Evolutionary conservation across 2,888 invertebrate genomes (phyloP), one percentile per base, ranked within the genome.

Genomic region (Pemphredon lugubris): DNA sequence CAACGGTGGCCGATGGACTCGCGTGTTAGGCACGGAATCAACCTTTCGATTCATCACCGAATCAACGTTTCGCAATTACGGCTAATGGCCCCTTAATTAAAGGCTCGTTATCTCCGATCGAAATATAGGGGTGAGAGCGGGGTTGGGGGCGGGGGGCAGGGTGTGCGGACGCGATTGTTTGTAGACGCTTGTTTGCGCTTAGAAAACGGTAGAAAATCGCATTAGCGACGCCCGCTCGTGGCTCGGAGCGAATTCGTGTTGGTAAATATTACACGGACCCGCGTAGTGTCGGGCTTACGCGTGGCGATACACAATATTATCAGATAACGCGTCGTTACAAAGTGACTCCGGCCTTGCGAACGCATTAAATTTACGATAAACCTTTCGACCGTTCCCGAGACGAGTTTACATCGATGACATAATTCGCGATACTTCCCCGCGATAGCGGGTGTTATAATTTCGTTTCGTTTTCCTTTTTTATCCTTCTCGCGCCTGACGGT

Each of bases 41-140:
- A 69, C 66, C 69, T 69, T 66, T 69, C 53, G 23, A 54, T 54
- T 66, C 66, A 13, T 69, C 59, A 20, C n/a, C 70, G 42, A 48
- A 55, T 51, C 51, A 11, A 7, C 23, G 16, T 69, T 64, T 64
- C 42, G 50, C 23, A 42, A 48, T 47, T 5, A 14, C 3, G 11
- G 30, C 47, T 34, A 45, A 45, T 47, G 45, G 32, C 16, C 23
- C 20, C 34, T 32, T 26, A 45, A 45, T 57, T 57, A 57, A 54
- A 16, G 14, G 6, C 14, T 26, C 42, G 14, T 54, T 54, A 40
- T 40, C 54, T 40, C 23, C 40, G 40, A 54, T 54, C 54, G 18
- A 13, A 26, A 40, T 39, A 51, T 14, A 5, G 16, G 9, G 2
- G 5, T 4, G 5, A 4, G 40, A 18, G 40, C 3, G 40, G 16